A percentile compares a stretch with the other conserved stretches of the same genome.
These are phyloP conservation scores for Glyphotaelius pellucidus DNA, from an alignment of 2,888 invertebrate genomes.

Conservation along the genomic window DNA sequence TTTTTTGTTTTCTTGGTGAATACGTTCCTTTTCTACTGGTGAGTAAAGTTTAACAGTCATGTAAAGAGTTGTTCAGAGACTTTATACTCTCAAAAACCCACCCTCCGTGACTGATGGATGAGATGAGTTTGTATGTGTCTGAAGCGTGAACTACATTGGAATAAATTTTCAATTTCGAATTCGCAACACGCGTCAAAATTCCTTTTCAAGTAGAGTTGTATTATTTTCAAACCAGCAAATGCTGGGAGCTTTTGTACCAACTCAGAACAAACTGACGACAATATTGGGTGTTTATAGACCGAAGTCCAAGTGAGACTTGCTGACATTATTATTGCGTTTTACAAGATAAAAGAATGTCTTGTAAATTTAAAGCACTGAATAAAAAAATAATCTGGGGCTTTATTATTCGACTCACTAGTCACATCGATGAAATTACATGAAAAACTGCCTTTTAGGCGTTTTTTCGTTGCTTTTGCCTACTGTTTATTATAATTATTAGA, in stretches of 20 bases:
- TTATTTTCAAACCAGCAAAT: not conserved
- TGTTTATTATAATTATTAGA: not conserved
- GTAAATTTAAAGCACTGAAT: slow-evolving; percentile 36
- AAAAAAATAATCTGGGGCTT: not conserved
- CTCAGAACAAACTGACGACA: not conserved
- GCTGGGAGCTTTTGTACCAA: not conserved
- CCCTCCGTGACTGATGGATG: slow-evolving; percentile 40
- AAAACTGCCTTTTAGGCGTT: not conserved
- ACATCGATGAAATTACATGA: slow-evolving; percentile 7
- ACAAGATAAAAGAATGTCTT: slow-evolving; percentile 38
- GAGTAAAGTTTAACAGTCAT: not conserved
- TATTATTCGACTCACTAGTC: not conserved
- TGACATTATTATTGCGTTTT: slow-evolving; percentile 41
- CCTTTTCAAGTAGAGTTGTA: not conserved
- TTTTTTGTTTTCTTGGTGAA: not conserved
- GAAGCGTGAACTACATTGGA: slow-evolving; percentile 11
- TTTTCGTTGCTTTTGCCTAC: not conserved
- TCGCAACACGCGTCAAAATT: not conserved
- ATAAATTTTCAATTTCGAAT: not conserved
- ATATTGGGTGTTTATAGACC: not conserved
- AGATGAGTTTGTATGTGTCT: slow-evolving; percentile 43
- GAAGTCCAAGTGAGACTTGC: slow-evolving; percentile 31
- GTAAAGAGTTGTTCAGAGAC: not conserved
- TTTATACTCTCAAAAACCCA: not conserved
- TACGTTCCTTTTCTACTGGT: not conserved